Percentiles rank a stretch among this genome's conserved stretches.
Conservation (phyloP, 2,888 invertebrate species). For the Zonitis immaculata region DNA sequence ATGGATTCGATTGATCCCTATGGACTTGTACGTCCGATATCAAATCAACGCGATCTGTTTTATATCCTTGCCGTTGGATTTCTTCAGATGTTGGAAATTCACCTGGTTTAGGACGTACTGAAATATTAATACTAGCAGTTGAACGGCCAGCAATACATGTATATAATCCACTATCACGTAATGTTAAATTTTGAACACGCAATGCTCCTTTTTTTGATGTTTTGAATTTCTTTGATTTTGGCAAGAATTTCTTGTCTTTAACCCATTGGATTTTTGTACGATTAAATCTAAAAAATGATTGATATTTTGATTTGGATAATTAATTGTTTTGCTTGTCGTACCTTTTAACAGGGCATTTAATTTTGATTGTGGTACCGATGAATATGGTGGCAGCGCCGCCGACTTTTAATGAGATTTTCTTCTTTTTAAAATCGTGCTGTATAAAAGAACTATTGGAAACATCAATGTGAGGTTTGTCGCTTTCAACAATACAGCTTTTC, state of each 20-base stretch:
- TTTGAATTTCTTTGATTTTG: conserved; percentile 77
- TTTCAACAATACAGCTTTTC: conserved; percentile 69
- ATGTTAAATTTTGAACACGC: conserved; percentile 74
- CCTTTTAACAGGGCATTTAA: conserved; percentile 88
- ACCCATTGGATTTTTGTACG: conserved; percentile 84
- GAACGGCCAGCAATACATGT: conserved; percentile 82
- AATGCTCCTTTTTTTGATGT: conserved; percentile 89
- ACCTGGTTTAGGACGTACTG: conserved; percentile 73
- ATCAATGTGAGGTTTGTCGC: conserved; percentile 69
- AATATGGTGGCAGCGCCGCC: conserved; percentile 88
- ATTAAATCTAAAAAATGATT: conserved; percentile 50
- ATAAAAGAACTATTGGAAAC: conserved; percentile 77
- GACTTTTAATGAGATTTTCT: conserved; percentile 78
- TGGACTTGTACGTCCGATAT: conserved; percentile 38
- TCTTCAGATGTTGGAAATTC: conserved; percentile 79
- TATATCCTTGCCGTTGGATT: conserved; percentile 49
- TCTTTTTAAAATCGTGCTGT: conserved; percentile 76
- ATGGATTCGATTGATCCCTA: conserved; percentile 45
- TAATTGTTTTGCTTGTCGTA: neutral
- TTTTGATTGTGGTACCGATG: conserved; percentile 86
- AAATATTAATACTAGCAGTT: conserved; percentile 72
- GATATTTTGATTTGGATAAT: neutral
- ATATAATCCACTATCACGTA: conserved; percentile 79
- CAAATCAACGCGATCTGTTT: conserved; percentile 37
- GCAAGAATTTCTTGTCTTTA: conserved; percentile 74